Evolutionary conservation across 64 coral and sea anemone species (phyloP).

Genomic region (Cladopsammia gracilis): DNA sequence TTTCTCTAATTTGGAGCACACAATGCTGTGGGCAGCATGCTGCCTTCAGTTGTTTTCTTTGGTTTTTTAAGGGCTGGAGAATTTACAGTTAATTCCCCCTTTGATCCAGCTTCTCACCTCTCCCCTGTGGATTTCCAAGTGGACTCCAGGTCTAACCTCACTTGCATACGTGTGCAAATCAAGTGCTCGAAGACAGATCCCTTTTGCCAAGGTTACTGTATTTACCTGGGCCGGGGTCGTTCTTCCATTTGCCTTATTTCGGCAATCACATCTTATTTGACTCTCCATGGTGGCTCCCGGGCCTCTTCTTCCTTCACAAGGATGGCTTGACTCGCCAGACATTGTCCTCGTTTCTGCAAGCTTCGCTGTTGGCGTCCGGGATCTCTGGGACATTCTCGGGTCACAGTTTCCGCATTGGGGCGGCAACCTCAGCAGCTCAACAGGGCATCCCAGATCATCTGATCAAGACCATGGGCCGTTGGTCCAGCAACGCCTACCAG

Average conservation of each 20-base stretch:
- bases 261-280: background rate
- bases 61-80: background rate
- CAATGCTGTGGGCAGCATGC: slow-evolving; percentile 5
- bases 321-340: background rate
- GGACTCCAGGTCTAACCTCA: background rate
- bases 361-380: background rate
- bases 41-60: slow-evolving; percentile 19
- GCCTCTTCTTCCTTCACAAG: background rate
- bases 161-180: background rate
- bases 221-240: slow-evolving; percentile 2
- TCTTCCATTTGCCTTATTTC: background rate
- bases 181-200: slow-evolving; percentile 15
- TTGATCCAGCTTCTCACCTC: background rate
- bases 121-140: background rate
- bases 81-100: slow-evolving; percentile 19
- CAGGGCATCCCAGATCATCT: slow-evolving; percentile 2
- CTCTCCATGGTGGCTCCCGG: background rate
- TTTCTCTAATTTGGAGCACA: background rate
- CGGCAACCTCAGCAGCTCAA: background rate
- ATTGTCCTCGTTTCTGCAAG: background rate
- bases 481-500: slow-evolving; percentile 15
- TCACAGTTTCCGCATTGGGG: background rate
- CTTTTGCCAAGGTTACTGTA: slow-evolving; percentile 7
- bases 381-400: slow-evolving; percentile 26
- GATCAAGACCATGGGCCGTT: slow-evolving; percentile 22